phyloP scores from a whole-genome alignment of 2,888 invertebrate species.

The Antheraea assamensis region DNA sequence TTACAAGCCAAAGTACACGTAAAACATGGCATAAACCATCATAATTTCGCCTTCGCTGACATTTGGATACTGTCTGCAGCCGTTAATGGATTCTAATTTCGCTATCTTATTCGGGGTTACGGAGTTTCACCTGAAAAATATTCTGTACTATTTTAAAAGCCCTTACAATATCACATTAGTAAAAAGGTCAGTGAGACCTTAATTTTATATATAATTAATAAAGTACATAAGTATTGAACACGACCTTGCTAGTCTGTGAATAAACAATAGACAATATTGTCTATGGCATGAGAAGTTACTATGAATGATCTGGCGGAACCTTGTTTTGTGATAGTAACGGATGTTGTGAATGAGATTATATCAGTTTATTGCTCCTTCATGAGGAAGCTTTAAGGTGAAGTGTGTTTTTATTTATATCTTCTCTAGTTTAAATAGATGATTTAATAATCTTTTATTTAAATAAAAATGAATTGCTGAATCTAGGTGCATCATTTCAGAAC shows the following conservation, averaged over 20 bases:
- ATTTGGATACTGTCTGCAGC: too few species aligned
- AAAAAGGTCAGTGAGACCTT: slow-evolving; percentile 6
- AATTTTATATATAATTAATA: slow-evolving; percentile 7
- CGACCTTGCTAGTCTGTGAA: slow-evolving; percentile 1
- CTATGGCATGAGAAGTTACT: slow-evolving; percentile 28
- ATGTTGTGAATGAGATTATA: slow-evolving; percentile 26
- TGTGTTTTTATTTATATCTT: too few species aligned
- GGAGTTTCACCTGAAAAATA: neutral
- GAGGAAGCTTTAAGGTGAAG: neutral
- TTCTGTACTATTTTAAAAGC: neutral
- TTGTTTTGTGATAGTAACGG: slow-evolving; percentile 38
- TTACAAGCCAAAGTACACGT: neutral
- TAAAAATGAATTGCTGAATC: too few species aligned
- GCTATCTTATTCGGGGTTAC: neutral
- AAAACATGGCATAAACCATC: too few species aligned
- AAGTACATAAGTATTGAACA: neutral
- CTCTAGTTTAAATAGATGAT: too few species aligned
- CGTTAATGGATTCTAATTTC: neutral
- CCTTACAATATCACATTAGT: neutral
- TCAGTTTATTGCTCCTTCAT: slow-evolving; percentile 13
- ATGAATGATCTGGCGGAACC: slow-evolving; percentile 34
- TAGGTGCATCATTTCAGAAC: too few species aligned
- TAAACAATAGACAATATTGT: slow-evolving; percentile 22
- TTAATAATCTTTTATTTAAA: too few species aligned
- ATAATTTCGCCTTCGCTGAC: too few species aligned